Percentiles rank a stretch among this genome's conserved stretches.
Conservation (phyloP, 2,888 invertebrate species). For the Eristalis arbustorum region DNA sequence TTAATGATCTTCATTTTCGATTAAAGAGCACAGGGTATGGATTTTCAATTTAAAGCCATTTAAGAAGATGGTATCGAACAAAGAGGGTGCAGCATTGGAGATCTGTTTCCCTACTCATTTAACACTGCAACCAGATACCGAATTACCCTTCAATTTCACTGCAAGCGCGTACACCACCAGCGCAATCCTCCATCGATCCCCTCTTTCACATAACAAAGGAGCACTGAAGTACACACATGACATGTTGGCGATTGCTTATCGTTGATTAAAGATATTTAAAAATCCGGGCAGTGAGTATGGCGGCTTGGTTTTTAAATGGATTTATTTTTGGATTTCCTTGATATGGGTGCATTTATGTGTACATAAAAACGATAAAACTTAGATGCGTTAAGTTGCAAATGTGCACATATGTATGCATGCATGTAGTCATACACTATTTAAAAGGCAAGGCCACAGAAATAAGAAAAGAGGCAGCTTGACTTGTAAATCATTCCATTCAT, state of each 20-base stretch:
- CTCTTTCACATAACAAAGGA: not conserved
- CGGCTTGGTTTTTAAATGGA: not conserved
- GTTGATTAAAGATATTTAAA: not conserved
- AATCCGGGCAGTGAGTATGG: not conserved
- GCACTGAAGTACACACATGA: not conserved
- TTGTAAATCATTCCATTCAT: not conserved
- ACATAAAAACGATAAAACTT: not conserved
- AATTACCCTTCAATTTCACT: not conserved
- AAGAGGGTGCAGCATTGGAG: not conserved
- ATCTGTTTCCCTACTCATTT: not conserved
- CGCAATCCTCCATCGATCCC: not conserved
- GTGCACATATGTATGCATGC: not conserved
- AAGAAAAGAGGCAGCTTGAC: not conserved
- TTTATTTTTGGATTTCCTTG: not conserved
- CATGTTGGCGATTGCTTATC: not conserved
- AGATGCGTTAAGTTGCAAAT: not conserved
- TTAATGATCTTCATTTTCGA: not conserved
- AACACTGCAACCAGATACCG: not conserved
- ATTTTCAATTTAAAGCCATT: not conserved
- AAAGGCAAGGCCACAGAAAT: not conserved
- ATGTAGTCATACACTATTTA: not conserved
- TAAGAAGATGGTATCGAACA: not conserved
- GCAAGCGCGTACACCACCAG: not conserved
- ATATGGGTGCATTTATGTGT: not conserved
- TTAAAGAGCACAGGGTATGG: not conserved